Conservation (phyloP, 2,797 vertebrate species). For the Chromobotia macracanthus region DNA sequence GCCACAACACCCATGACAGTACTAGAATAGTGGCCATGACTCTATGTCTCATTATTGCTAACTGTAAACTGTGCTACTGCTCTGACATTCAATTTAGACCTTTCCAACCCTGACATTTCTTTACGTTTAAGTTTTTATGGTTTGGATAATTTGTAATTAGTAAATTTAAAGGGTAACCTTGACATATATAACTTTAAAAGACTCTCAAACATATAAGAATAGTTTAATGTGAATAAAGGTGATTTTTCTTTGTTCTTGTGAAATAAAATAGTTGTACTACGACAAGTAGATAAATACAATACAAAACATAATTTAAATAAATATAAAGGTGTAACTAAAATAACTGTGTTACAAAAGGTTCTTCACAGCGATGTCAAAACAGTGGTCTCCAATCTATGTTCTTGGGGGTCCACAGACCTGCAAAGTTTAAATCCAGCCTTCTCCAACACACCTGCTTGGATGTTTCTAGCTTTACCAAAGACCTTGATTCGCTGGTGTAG, state of each 20-base stretch:
- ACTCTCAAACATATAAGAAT: not conserved
- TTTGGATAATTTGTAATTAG: not conserved
- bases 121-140: not conserved
- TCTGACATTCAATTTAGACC: conserved; percentile 15
- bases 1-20: conserved; percentile 27
- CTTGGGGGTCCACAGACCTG: too few relatives aligned
- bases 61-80: conserved; percentile 13
- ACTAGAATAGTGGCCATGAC: conserved; percentile 22
- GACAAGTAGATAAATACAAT: too few relatives aligned
- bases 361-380: too few relatives aligned
- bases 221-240: not conserved
- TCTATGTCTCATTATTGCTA: conserved; percentile 16
- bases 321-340: too few relatives aligned
- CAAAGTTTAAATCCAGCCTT: too few relatives aligned
- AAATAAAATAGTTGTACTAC: not conserved
- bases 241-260: not conserved
- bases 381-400: too few relatives aligned
- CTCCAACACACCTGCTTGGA: too few relatives aligned
- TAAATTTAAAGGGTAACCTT: not conserved
- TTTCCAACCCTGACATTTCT: not conserved
- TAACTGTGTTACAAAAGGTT: too few relatives aligned
- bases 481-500: too few relatives aligned
- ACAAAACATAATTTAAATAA: too few relatives aligned
- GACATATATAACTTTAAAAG: not conserved
- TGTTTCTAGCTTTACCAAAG: too few relatives aligned